Evolutionary conservation across 2,113 vertebrate species (phyloP), one percentile per base, ranked within the genome.

Genomic region (Rhabdornis inornatus): DNA sequence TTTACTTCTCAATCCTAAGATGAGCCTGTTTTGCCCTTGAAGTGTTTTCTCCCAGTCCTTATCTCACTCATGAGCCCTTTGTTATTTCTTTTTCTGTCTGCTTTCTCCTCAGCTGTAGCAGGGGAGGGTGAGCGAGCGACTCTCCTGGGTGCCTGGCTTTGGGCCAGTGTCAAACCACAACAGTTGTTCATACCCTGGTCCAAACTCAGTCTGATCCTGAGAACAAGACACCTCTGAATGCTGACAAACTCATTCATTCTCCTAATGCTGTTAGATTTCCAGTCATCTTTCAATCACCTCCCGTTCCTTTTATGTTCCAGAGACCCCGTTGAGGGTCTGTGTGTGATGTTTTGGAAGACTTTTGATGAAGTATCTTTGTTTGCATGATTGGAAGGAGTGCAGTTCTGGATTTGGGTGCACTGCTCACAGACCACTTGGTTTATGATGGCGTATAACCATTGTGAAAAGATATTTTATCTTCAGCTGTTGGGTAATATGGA

Each of bases 401-500:
- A 12, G 0, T 42, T 84, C 52, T 75, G 39, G 24, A 35, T 64
- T 75, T 40, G 11, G 9, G 27, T 70, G 23, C 30, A 6, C 6
- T 82, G 39, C 23, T 84, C 22, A 17, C 6, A 14, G 15, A 28
- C 9, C 0, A 2, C 35, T 64, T 44, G 13, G 5, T 11, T 84
- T 74, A 16, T 19, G 24, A 22, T 44, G 15, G 25, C 0, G 0
- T 24, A 10, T 68, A 59, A 49, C 77, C 55, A 21, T 10, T 94
- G 77, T 60, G 91, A 92, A 92, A 96, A 92, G 11, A 19, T 61
- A 15, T 53, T 90, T 88, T 86, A 91, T 95, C 85, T 89, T 75
- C 96, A 97, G 87, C 83, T 96, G 92, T 75, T 93, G 45, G 9
- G 21, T 35, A 91, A 68, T 24, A 19, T 10, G 31, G 49, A 56